Evolutionary conservation across 2,113 vertebrate genomes (phyloP), one percentile per base, ranked within the genome.

Genomic region (Percopsis transmontana): DNA sequence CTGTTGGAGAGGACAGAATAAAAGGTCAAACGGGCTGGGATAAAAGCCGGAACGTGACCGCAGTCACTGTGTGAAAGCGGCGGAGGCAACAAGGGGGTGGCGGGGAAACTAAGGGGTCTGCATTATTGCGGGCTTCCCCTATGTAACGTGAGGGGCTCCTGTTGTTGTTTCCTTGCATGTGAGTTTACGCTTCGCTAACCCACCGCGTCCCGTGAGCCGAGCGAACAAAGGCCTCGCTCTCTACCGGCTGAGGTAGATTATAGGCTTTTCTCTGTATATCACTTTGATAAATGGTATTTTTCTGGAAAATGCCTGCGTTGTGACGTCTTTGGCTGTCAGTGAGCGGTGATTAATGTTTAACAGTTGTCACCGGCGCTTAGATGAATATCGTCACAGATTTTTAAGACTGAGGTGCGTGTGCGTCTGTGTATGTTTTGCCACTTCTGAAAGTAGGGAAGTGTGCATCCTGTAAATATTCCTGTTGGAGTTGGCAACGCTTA

Each of bases 211-310:
- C 39, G 60, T 18, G 27, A 33, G 69, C 62, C 81, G 51, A 11
- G 23, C 70, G 85, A 74, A 86, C 83, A 81, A 87, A 87, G 77
- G 70, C 59, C 68, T 59, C 71, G 64, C 71, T 85, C 68, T 81
- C 73, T 58, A 62, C 58, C 6, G 41, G 18, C 68, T 50, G 62
- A 68, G 65, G 76, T 66, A 70, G 76, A 82, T 85, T 86, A 81
- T 21, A 66, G 24, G 68, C 72, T 84, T 75, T 74, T 56, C 70
- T 59, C 18, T 54, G 39, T 58, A 64, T 78, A 71, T 48, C 0
- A 10, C 2, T 64, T 52, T 65, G 61, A 82, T 72, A 72, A 79
- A 77, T 39, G 16, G 14, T 1, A 47, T 55, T 76, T 76, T 24
- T 69, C 48, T 70, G 10, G 16, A 52, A 65, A 70, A 39, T 1